These are phyloP conservation scores for Athene cunicularia DNA, from an alignment of 2,113 vertebrate genomes.

Conservation along the genomic window DNA sequence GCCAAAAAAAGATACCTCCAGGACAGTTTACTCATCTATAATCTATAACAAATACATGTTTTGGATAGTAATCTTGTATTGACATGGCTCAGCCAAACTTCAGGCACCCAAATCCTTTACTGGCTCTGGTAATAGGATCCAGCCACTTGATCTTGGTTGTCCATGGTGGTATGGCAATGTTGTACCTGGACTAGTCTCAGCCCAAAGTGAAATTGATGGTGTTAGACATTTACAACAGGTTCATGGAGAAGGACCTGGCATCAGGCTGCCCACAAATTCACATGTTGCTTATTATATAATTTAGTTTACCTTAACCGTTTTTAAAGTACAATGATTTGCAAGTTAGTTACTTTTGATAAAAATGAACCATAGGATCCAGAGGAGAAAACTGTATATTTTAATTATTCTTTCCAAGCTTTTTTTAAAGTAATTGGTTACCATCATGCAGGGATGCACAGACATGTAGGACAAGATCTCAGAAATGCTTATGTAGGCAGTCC, in stretches of 20 bases:
- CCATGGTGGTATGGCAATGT: neutral
- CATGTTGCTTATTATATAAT: fast-evolving
- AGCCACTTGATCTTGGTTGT: neutral
- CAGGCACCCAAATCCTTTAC: neutral
- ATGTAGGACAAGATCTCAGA: neutral
- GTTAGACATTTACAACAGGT: neutral
- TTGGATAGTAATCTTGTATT: neutral
- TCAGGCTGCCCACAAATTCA: neutral
- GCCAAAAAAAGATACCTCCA: neutral
- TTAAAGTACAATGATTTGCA: neutral
- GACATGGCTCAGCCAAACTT: neutral
- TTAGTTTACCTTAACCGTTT: neutral
- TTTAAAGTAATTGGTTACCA: neutral
- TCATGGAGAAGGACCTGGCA: neutral
- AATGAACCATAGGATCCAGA: neutral
- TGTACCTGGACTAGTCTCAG: neutral
- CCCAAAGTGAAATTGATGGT: fast-evolving
- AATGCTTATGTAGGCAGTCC: neutral
- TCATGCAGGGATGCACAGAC: neutral
- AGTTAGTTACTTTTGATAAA: neutral
- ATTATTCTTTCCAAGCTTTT: neutral
- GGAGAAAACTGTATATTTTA: neutral
- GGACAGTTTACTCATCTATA: neutral
- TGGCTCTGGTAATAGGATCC: fast-evolving
- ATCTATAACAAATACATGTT: neutral